phyloP scores from a whole-genome alignment of 2,888 invertebrate species.

The Drosophila fungiperda region DNA sequence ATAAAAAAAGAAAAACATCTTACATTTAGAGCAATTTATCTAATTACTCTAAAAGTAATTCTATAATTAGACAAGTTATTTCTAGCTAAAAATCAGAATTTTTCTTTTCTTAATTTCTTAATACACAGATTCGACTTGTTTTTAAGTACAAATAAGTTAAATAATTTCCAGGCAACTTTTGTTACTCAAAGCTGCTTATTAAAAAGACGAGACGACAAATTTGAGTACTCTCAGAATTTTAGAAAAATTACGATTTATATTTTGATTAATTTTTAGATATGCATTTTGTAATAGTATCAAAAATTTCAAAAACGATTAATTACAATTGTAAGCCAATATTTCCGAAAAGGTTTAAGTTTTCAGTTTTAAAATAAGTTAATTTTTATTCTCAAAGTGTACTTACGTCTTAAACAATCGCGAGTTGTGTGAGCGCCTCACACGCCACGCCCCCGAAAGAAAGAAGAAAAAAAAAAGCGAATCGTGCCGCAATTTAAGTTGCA shows the following conservation, averaged over 20 bases:
- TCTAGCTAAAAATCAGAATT: not conserved
- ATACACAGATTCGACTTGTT: not conserved
- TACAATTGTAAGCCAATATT: too few relatives aligned
- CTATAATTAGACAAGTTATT: not conserved
- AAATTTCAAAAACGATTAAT: not conserved
- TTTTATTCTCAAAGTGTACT: not conserved
- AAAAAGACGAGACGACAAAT: not conserved
- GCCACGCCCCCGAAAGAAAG: slow-evolving; percentile 21
- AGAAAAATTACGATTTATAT: not conserved
- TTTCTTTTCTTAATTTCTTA: not conserved
- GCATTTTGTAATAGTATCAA: not conserved
- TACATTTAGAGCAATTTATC: too few relatives aligned
- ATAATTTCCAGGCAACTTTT: not conserved
- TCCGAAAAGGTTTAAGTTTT: not conserved
- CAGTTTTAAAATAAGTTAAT: not conserved
- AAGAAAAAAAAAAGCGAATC: slow-evolving; percentile 4
- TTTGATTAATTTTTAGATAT: not conserved
- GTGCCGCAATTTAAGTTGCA: slow-evolving; percentile 27
- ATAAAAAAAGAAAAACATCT: not conserved
- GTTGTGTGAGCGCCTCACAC: not conserved
- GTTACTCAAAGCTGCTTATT: too few relatives aligned
- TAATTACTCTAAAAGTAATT: not conserved
- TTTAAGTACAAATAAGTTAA: not conserved
- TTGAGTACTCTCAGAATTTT: not conserved
- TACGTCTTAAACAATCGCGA: not conserved